Conservation (phyloP, 2,113 vertebrate genomes). For the Eira barbara region DNA sequence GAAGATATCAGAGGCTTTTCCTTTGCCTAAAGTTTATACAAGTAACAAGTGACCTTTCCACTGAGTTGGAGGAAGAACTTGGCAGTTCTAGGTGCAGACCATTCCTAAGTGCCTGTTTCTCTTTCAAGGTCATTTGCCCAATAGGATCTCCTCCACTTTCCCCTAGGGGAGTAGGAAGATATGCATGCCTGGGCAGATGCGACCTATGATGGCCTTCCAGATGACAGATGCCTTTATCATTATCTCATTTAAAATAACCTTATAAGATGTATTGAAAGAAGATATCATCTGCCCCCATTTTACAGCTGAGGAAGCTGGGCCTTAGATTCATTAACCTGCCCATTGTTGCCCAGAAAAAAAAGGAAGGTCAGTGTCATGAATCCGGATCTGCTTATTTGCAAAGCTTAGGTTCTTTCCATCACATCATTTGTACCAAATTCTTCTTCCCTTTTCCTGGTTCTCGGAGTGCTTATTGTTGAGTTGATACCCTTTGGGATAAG, state of each 20-base stretch:
- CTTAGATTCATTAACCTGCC: neutral
- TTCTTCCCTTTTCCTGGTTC: neutral
- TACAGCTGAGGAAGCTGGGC: neutral
- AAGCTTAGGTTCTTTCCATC: neutral
- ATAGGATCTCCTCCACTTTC: neutral
- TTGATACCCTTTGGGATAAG: neutral
- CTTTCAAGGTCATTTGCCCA: neutral
- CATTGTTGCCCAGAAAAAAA: neutral
- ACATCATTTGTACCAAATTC: neutral
- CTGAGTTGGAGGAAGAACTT: neutral
- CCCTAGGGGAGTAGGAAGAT: neutral
- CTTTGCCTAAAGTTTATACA: neutral
- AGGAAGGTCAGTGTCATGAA: neutral
- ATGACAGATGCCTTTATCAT: neutral
- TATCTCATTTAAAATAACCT: neutral
- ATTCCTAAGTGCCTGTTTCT: neutral
- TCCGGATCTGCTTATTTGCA: neutral
- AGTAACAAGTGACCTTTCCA: neutral
- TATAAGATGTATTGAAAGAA: neutral
- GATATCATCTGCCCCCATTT: neutral
- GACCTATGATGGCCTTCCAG: neutral
- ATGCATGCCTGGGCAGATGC: neutral
- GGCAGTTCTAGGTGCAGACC: neutral
- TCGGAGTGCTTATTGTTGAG: neutral
- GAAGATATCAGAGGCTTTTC: neutral